These are phyloP conservation scores for Xylota segnis DNA, from an alignment of 2,888 invertebrate species.

Conservation along the genomic window DNA sequence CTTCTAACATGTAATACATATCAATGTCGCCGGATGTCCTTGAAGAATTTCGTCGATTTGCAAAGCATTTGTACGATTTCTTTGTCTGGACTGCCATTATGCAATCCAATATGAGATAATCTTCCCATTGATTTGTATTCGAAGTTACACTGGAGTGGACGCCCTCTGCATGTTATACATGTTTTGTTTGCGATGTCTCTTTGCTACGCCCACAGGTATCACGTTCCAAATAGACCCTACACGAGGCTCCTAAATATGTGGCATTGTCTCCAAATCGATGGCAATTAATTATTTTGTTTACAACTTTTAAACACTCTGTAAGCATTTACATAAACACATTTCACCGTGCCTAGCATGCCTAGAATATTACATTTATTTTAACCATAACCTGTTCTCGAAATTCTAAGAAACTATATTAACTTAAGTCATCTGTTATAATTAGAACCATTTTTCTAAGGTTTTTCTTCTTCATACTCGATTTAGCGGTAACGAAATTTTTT, in stretches of 20 bases:
- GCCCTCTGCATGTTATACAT: conserved; percentile 2
- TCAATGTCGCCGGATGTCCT: conserved; percentile 8
- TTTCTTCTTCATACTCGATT: not conserved
- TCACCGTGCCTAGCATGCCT: not conserved
- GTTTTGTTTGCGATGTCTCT: not conserved
- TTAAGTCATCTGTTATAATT: conserved; percentile 12
- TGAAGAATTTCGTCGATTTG: not conserved
- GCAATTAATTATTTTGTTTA: conserved; percentile 33
- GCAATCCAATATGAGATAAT: not conserved
- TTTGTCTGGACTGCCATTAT: not conserved
- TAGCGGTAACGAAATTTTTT: not conserved
- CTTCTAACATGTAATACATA: not conserved
- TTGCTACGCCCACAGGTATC: not conserved
- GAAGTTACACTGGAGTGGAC: not conserved
- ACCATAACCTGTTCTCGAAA: not conserved
- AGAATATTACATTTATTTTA: not conserved
- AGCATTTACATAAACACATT: conserved; percentile 4
- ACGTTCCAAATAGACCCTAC: conserved; percentile 8
- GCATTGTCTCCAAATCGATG: conserved; percentile 22
- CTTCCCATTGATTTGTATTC: conserved; percentile 9
- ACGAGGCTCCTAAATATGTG: conserved; percentile 8
- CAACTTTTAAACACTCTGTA: not conserved
- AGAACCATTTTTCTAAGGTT: conserved; percentile 19
- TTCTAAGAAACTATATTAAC: not conserved
- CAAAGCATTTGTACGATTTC: not conserved